Base-by-base conservation (phyloP, 2,888 invertebrate species). In the Parnassius glacialis region DNA sequence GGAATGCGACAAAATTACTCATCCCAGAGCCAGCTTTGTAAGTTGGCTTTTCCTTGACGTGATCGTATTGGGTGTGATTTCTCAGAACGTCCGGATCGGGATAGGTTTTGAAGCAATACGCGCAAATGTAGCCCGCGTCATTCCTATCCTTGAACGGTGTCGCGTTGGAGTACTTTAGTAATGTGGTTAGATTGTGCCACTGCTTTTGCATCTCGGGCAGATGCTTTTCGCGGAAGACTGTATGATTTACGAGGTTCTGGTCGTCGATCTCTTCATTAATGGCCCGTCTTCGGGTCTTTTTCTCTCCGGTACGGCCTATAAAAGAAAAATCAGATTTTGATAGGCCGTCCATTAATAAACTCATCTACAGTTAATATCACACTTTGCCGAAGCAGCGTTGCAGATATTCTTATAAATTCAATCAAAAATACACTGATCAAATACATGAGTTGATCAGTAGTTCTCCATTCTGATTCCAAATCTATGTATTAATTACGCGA, bases 281-380 rank as follows among this genome's bases (percentile, higher is more conserved):
- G 64, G 78, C 71, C 72, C 74, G 78, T 79, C 84, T 85, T 67
- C 74, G 77, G 77, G 80, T 86, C 83, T 86, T 87, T 71, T 79
- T 72, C 70, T 81, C 81, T 78, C 87, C 80, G 74, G 81, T 80
- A 68, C 76, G 78, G 84, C 90, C 90, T 90, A 90, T 87, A 90
- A 90, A 90, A 90, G 89, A 90, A 90, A 89, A 87, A 84, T 72
- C 52, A 83, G 80, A 78, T 79, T 81, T 84, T 87, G 83, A 88
- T 82, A 82, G 77, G 83, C 80, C 81, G 72, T 75, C 76, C 64
- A 65, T 62, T 62, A 64, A 51, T 59, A 53, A 65, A 59, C 50
- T 66, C 64, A 65, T 62, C 62, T 61, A 52, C 51, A 54, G 44
- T 52, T 57, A 61, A 55, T 53, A 63, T 61, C 52, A 45, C 54